Evolutionary conservation across 2,888 invertebrate genomes (phyloP).

Genomic region (Cremastinae sp.): DNA sequence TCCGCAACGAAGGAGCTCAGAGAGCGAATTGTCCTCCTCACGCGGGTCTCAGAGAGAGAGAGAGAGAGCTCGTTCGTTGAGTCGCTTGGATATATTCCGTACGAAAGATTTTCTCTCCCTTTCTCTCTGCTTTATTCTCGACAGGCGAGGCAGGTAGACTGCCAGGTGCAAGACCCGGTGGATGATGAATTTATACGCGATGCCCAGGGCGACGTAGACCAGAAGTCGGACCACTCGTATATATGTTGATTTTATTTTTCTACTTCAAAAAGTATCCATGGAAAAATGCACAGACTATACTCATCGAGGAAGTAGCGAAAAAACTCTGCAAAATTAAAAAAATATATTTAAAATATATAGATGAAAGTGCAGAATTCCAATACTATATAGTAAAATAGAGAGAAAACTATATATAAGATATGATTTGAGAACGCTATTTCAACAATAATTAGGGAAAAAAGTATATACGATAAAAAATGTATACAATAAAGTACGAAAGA

Average conservation of each 20-base stretch:
- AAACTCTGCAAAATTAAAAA: slow-evolving; percentile 25
- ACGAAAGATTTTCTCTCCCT: not conserved
- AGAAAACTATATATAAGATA: no score
- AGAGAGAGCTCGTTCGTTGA: not conserved
- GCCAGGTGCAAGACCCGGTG: slow-evolving; percentile 40
- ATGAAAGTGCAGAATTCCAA: no score
- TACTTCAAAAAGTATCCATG: not conserved
- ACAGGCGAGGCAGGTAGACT: slow-evolving; percentile 34
- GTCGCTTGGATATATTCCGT: not conserved
- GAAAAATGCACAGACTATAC: slow-evolving; percentile 29
- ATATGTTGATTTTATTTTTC: slow-evolving; percentile 27
- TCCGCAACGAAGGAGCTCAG: slow-evolving; percentile 12
- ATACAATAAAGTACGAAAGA: no score
- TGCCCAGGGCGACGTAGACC: slow-evolving; percentile 57
- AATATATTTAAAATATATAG: not conserved
- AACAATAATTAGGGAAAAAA: no score
- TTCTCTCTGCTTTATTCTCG: slow-evolving; percentile 33
- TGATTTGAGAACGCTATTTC: no score
- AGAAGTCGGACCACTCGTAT: slow-evolving; percentile 36
- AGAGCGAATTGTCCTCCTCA: slow-evolving; percentile 11
- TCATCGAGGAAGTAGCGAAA: slow-evolving; percentile 11
- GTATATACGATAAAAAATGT: no score
- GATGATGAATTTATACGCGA: slow-evolving; percentile 43
- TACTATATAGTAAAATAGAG: no score
- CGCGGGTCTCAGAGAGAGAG: no score